Percentiles rank a stretch among this genome's conserved stretches.
Conservation (phyloP, 2,797 vertebrate genomes). For the Pangasius krempfi region DNA sequence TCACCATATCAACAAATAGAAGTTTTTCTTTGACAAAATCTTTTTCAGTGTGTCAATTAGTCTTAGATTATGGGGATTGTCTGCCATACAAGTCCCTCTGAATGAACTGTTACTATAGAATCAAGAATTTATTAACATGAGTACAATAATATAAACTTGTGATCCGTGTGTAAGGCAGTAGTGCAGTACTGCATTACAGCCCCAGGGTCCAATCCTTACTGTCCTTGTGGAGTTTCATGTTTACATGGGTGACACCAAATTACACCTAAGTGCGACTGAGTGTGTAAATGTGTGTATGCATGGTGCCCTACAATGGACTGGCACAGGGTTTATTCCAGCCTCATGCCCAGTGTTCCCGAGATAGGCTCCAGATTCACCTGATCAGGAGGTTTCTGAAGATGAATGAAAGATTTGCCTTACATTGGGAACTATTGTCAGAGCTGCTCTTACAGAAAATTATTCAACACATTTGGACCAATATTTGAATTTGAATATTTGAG, state of each 20-base stretch:
- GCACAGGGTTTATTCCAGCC: not conserved
- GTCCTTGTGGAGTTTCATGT: not conserved
- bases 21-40: not conserved
- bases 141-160: not conserved
- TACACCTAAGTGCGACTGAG: not conserved
- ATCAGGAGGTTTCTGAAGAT: not conserved
- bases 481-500: not conserved
- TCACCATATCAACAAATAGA: not conserved
- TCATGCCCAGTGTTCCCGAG: not conserved
- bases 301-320: not conserved
- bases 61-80: not conserved
- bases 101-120: not conserved
- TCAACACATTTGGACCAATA: not conserved
- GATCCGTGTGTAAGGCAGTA: no score
- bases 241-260: not conserved
- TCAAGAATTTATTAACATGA: not conserved
- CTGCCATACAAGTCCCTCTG: not conserved
- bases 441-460: not conserved
- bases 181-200: not conserved
- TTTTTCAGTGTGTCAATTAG: not conserved
- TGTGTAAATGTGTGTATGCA: not conserved
- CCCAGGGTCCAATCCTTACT: not conserved
- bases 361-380: not conserved
- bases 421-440: not conserved
- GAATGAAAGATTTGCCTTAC: not conserved